Base-by-base conservation (phyloP, 2,888 invertebrate species). In the Pammene aurita region DNA sequence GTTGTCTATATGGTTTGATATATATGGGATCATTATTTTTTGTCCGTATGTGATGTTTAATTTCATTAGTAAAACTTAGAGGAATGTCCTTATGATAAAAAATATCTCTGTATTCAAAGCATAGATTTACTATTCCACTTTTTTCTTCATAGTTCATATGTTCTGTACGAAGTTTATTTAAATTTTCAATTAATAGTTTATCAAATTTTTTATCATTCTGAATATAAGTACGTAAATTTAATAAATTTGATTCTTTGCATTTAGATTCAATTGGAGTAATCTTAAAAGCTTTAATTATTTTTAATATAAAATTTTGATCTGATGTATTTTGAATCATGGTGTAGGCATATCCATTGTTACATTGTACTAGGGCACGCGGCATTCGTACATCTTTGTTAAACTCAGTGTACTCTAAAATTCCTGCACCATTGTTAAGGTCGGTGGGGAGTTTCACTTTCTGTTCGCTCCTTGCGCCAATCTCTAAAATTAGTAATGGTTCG, bases 11-110 rank as follows among this genome's bases (percentile, higher is more conserved):
- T n/a, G 26, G 26, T 26, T 65, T 46, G 18, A 65, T 62, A 54
- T 70, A 66, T 56, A 66, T 70, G 7, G 66, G 66, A 41, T 46
- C 26, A 26, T 56, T 46, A 55, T 57, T 50, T 7, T 66, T 66
- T 9, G 66, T 58, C 7, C 57, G 26, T 26, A 66, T 66, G 13
- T 58, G 34, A 34, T 66, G 66, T 38, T 66, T 58, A 13, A 66
- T 26, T 7, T 66, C 41, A 18, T 66, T 18, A 5, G 66, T 66
- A 48, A 58, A 66, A 44, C 26, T 66, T 34, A 66, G 50, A 16
- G 66, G 66, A 13, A 58, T 66, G 7, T 57, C 41, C 4, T 58
- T 58, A n/a, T 57, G 38, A 46, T 58, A 58, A 38, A 66, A 57
- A 18, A 57, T 57, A 11, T 57, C 56, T 18, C 41, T 57, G 13